A percentile compares a stretch with the other conserved stretches of the same genome.
Evolutionary conservation across 1,140 invertebrate species (phyloP).

Genomic region (Drosophila obscura): DNA sequence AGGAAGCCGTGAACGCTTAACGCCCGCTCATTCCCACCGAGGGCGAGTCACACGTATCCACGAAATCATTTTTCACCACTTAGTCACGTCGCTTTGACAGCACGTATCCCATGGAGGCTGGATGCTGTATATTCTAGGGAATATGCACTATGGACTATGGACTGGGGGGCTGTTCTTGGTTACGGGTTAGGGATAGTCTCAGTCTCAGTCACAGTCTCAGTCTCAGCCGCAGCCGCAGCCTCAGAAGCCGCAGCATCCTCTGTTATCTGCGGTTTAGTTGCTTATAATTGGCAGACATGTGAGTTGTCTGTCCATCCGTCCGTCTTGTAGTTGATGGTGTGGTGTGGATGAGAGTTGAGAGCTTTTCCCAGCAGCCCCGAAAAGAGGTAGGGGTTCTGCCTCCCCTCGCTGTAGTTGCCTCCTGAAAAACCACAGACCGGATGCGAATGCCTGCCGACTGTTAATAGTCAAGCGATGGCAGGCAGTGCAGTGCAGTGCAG

Average conservation of each 20-base stretch:
- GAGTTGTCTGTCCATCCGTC: constrained; percentile 17
- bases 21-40: constrained; percentile 64
- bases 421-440: constrained; percentile 27
- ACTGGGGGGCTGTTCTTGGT: too few relatives aligned
- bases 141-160: too few relatives aligned
- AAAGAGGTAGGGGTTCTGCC: background rate
- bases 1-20: constrained; percentile 63
- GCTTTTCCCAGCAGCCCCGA: too few relatives aligned
- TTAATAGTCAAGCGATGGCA: constrained; percentile 45
- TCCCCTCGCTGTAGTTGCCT: too few relatives aligned
- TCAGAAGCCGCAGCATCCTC: constrained; percentile 64
- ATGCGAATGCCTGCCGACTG: constrained; percentile 49
- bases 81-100: constrained; percentile 81
- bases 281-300: constrained; percentile 81
- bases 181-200: constrained; percentile 40
- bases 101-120: constrained; percentile 39
- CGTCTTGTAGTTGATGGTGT: too few relatives aligned
- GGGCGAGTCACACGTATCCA: constrained; percentile 75
- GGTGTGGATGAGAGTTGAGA: too few relatives aligned
- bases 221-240: constrained; percentile 22
- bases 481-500: background rate
- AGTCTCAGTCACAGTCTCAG: constrained; percentile 20
- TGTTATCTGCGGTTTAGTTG: constrained; percentile 80
- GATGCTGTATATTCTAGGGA: background rate
- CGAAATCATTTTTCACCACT: constrained; percentile 82